A percentile compares a stretch with the other conserved stretches of the same genome.
Evolutionary conservation across 2,113 vertebrate genomes (phyloP).

Genomic region (Microtus richardsoni): DNA sequence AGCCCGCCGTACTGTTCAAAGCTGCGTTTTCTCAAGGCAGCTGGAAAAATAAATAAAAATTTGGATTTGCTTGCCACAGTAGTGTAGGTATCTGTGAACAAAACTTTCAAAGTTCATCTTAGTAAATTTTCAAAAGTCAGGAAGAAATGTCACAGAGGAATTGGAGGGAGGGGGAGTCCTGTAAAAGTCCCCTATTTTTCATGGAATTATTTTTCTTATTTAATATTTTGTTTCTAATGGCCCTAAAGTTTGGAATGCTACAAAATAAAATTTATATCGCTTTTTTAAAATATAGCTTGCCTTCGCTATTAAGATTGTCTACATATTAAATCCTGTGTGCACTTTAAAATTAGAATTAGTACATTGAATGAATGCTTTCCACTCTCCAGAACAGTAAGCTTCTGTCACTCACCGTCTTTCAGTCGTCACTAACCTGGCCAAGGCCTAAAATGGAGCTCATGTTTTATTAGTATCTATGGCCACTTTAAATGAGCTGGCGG

Average conservation of each 20-base stretch:
- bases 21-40: constrained; percentile 38
- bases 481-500: neutral
- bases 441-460: constrained; percentile 16
- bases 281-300: constrained; percentile 20
- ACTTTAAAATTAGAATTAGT: constrained; percentile 25
- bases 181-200: neutral
- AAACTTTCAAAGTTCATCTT: constrained; percentile 27
- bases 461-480: neutral
- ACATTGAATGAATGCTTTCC: neutral
- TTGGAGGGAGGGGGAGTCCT: neutral
- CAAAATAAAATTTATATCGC: neutral
- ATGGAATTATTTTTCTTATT: neutral
- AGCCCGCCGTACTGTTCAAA: neutral
- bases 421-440: neutral
- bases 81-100: neutral
- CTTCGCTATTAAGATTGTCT: neutral
- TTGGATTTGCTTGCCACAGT: neutral
- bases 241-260: neutral
- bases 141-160: neutral
- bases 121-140: neutral
- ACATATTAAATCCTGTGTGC: neutral
- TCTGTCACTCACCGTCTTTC: neutral
- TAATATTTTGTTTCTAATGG: constrained; percentile 3
- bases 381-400: constrained; percentile 28
- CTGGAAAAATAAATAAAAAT: constrained; percentile 20